Conservation (phyloP, 2,113 vertebrate species). For the Chloropsis hardwickii region DNA sequence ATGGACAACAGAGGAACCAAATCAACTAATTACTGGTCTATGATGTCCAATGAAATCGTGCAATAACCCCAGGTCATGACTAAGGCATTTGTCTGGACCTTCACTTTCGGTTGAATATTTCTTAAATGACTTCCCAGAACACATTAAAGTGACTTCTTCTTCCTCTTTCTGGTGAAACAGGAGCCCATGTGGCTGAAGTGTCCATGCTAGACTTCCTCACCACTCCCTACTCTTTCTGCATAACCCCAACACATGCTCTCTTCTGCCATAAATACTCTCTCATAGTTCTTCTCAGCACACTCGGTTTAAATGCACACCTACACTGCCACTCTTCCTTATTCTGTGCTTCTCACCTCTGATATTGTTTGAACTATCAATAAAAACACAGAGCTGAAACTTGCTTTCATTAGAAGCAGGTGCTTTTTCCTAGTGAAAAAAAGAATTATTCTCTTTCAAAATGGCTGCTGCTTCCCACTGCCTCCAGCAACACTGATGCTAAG, state of each 20-base stretch:
- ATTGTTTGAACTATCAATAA: not conserved
- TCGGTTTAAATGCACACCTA: not conserved
- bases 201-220: not conserved
- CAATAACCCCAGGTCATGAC: not conserved
- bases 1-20: not conserved
- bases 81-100: not conserved
- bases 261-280: not conserved
- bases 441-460: slow-evolving; percentile 10
- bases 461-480: not conserved
- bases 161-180: not conserved
- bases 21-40: not conserved
- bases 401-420: not conserved
- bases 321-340: not conserved
- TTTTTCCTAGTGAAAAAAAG: not conserved
- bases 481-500: not conserved
- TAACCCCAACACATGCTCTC: fast-evolving
- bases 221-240: not conserved
- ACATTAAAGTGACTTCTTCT: not conserved
- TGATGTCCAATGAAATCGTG: fast-evolving
- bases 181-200: not conserved
- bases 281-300: not conserved
- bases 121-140: not conserved
- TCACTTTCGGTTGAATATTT: not conserved
- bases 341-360: not conserved
- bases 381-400: not conserved